Percentiles rank a stretch among this genome's conserved stretches.
Evolutionary conservation across 1,140 invertebrate species (phyloP).

Genomic region (Micrasema longulum): DNA sequence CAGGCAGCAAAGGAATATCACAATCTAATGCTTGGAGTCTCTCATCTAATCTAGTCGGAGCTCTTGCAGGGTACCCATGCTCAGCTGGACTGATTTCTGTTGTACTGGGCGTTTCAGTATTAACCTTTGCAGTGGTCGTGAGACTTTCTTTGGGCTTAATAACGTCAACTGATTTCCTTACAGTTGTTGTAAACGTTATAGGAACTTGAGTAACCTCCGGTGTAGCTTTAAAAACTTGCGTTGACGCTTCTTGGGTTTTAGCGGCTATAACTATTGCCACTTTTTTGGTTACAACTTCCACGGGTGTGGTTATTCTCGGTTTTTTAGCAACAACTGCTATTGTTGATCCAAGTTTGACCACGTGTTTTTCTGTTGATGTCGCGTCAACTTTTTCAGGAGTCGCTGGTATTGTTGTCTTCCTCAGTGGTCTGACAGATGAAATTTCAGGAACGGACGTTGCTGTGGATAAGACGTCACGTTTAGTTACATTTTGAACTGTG

Average conservation of each 20-base stretch:
- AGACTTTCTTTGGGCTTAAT: background rate
- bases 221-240: background rate
- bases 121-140: background rate
- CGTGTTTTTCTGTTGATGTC: constrained; percentile 6
- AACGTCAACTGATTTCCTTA: constrained; percentile 14
- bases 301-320: constrained; percentile 23
- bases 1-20: constrained; percentile 71
- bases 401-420: constrained; percentile 24
- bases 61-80: constrained; percentile 50
- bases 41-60: constrained; percentile 67
- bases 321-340: constrained; percentile 18
- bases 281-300: constrained; percentile 15
- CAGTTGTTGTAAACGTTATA: constrained; percentile 3
- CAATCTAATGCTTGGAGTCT: constrained; percentile 72
- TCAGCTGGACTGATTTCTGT: constrained; percentile 29
- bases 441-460: constrained; percentile 8
- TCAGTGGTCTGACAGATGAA: constrained; percentile 24
- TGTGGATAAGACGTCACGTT: constrained; percentile 20
- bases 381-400: background rate
- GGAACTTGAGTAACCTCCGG: constrained; percentile 1
- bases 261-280: background rate
- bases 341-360: constrained; percentile 4
- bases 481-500: constrained; percentile 9
- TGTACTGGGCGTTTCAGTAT: constrained; percentile 14
- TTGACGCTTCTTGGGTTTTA: background rate